Base-by-base conservation (phyloP, 2,888 invertebrate species). In the Onchidella celtica region DNA sequence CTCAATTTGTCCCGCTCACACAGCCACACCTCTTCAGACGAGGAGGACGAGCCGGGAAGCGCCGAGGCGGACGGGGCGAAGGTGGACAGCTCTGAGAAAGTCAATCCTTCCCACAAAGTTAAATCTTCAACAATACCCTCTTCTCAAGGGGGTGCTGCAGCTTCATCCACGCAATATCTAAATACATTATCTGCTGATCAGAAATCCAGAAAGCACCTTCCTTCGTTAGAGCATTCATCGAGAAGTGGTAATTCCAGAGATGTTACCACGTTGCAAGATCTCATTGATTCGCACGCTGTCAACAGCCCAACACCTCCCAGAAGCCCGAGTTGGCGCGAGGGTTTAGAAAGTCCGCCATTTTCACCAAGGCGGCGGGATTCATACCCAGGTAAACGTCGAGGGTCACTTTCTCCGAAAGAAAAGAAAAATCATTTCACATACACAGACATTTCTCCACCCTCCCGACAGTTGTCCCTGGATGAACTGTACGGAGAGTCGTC, bases 291-390 rank as follows among this genome's bases (percentile, higher is more conserved):
- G 29, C 84, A 86, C 27, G 77, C 81, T 2, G 74, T 87, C n/a
- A 85, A 84, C 72, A 90, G 89, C 83, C 91, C 90, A 0, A 88
- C 90, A 9, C 91, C 91, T 0, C 92, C 92, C 0, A 86, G 91
- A n/a, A 92, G 92, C 83, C 92, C 92, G 2, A 91, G 90, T 74
- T 91, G 92, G 92, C 84, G 91, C 24, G 91, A 90, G 79, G 91
- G 91, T 4, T 78, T 91, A 11, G 90, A 91, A 36, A 90, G 90
- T 70, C 91, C 91, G 1, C 91, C 91, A 34, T 91, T 91, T 81
- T 91, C 91, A 21, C 91, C 91, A 1, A 82, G 89, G 29, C 82
- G 91, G n/a, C 83, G 88, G 29, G 91, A 91, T 73, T 89, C 89
- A n/a, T 91, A 91, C 78, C 91, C 91, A 0, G 90, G 90, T 0